These are phyloP conservation scores for Harpagifer antarcticus DNA, from an alignment of 2,797 vertebrate species.

Conservation along the genomic window DNA sequence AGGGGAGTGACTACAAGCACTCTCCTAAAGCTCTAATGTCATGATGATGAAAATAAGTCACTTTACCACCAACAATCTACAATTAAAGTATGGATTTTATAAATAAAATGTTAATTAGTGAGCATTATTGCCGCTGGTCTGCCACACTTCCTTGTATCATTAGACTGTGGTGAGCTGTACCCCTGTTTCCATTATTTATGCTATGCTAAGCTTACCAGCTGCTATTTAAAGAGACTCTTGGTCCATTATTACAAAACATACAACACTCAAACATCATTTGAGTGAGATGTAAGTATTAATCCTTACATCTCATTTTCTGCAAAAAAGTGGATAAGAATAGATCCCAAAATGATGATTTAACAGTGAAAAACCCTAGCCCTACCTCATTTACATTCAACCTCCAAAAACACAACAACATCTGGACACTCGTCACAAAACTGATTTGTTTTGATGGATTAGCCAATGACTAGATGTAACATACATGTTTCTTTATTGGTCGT, in stretches of 20 bases:
- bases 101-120: not conserved
- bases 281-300: no score
- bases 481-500: slow-evolving; percentile 1
- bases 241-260: no score
- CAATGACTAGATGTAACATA: slow-evolving; percentile 15
- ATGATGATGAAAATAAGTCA: not conserved
- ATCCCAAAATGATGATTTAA: not conserved
- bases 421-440: not conserved
- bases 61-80: not conserved
- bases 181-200: not conserved
- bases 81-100: not conserved
- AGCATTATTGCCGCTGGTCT: no score
- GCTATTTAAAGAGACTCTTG: no score
- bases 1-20: not conserved
- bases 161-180: not conserved
- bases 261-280: no score
- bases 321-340: not conserved
- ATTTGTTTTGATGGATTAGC: slow-evolving; percentile 13
- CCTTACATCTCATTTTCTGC: not conserved
- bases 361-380: not conserved
- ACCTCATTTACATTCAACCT: not conserved
- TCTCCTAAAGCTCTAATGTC: not conserved
- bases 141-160: not conserved
- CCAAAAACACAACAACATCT: not conserved
- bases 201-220: not conserved